Conservation (phyloP, 53 echinoderm and acorn worm species). For the Temnopleurus reevesii region DNA sequence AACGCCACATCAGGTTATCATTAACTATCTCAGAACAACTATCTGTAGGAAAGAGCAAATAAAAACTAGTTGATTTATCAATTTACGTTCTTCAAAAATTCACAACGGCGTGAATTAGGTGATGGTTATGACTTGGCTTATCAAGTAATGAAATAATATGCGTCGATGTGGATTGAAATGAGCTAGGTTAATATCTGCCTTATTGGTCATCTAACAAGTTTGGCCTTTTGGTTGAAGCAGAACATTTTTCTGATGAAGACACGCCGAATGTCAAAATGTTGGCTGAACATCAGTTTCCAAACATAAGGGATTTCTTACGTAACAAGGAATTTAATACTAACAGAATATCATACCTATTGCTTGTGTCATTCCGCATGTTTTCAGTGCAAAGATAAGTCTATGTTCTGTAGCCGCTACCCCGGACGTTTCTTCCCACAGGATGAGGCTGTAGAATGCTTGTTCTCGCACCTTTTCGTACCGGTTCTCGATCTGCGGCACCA, state of each 20-base stretch:
- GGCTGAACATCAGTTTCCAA: background rate
- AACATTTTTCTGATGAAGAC: no score
- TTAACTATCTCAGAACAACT: no score
- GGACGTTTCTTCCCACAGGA: conserved; percentile 94
- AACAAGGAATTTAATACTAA: background rate
- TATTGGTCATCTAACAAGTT: no score
- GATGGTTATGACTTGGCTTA: no score
- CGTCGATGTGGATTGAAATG: no score
- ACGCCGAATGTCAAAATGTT: background rate
- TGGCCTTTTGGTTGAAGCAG: no score
- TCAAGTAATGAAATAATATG: no score
- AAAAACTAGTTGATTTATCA: no score
- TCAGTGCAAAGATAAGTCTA: conserved; percentile 81
- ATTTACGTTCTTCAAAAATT: no score
- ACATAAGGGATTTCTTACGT: background rate
- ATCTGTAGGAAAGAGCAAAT: no score
- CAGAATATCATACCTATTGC: conserved; percentile 68
- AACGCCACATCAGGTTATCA: background rate
- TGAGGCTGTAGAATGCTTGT: conserved; percentile 88
- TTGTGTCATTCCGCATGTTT: conserved; percentile 81
- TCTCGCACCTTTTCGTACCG: conserved; percentile 86
- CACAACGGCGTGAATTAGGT: no score
- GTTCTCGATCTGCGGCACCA: conserved; percentile 80
- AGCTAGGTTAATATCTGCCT: no score
- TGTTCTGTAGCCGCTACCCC: conserved; percentile 90